phyloP scores from a whole-genome alignment of 1,140 invertebrate species.

The Eufriesea mexicana region DNA sequence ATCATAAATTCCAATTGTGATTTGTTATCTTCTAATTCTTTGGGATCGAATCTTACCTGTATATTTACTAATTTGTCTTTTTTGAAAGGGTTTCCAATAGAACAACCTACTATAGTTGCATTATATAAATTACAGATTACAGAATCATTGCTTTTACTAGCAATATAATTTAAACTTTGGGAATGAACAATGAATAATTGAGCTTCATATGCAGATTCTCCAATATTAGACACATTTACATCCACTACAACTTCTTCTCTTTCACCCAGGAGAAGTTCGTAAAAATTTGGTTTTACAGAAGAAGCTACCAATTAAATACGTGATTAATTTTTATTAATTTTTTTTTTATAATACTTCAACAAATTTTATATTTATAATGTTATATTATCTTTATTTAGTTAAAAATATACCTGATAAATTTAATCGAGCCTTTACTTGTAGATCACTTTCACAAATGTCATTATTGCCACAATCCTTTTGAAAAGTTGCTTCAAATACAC shows the following conservation, averaged over 20 bases:
- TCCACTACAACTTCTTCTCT: conserved; percentile 90
- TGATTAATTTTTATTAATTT: conserved; percentile 2
- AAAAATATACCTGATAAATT: conserved; percentile 82
- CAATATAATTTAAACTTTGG: conserved; percentile 90
- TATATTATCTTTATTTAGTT: conserved; percentile 5
- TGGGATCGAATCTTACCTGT: conserved; percentile 91
- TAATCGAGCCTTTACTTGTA: conserved; percentile 87
- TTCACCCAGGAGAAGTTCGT: conserved; percentile 86
- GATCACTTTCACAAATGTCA: conserved; percentile 93
- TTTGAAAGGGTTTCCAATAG: conserved; percentile 94
- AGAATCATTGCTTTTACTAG: conserved; percentile 83
- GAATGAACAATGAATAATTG: conserved; percentile 92
- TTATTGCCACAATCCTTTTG: conserved; percentile 96
- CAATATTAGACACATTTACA: conserved; percentile 89
- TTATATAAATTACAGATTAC: conserved; percentile 89
- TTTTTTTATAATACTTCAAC: conserved; percentile 23
- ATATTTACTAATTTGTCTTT: conserved; percentile 84
- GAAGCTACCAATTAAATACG: conserved; percentile 65
- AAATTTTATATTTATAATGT: not conserved
- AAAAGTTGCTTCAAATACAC: conserved; percentile 92
- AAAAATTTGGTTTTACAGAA: conserved; percentile 73
- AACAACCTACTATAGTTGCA: conserved; percentile 89
- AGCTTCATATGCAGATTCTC: conserved; percentile 96
- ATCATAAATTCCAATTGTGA: conserved; percentile 87
- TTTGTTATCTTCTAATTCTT: conserved; percentile 87